Base-by-base conservation (phyloP, 2,888 invertebrate species). In the Standfussiana lucernea region DNA sequence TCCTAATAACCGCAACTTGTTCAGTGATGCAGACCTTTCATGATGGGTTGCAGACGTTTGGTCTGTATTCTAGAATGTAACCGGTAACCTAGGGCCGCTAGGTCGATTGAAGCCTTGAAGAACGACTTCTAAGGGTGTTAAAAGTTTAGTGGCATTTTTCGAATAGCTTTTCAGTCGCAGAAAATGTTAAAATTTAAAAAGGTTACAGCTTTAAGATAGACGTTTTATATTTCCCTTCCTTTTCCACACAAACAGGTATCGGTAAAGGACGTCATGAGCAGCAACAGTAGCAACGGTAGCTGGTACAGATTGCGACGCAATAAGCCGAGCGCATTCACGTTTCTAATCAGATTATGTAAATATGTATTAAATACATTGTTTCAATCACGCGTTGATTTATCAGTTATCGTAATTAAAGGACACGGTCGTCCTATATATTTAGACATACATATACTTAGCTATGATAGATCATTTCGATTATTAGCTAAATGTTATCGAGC, bases 331-430 rank as follows among this genome's bases (percentile, higher is more conserved):
- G 40, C 56, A 73, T 79, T 62, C 67, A 53, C 18, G 32, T 75
- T 65, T 50, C 80, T 42, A 32, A 53, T 69, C 35, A 69, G 40
- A 79, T 59, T 62, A 79, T 18, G 59, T 42, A 59, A 79, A 50
- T 62, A 73, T 18, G 47, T 42, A 65, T 35, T n/a, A 32, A 56
- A 67, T 67, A 77, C 28, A 40, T 78, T 65, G 64, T 72, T 62
- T 47, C 40, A 75, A 62, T 75, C 66, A 83, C 61, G 61, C 53
- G 61, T 75, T 67, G 37, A 37, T 64, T 65, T 74, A 74, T 78
- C 79, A 72, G 47, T 37, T 72, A 65, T 69, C 35, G 32, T 65
- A 69, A 82, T 77, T 79, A 72, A 79, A 82, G 79, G 83, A 83
- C 72, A 62, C 59, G 71, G 45, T 56, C 78, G 50, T 71, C 40